Percentiles rank a stretch among this genome's conserved stretches.
Conservation (phyloP, 1,140 invertebrate species). For the Cydia amplana region DNA sequence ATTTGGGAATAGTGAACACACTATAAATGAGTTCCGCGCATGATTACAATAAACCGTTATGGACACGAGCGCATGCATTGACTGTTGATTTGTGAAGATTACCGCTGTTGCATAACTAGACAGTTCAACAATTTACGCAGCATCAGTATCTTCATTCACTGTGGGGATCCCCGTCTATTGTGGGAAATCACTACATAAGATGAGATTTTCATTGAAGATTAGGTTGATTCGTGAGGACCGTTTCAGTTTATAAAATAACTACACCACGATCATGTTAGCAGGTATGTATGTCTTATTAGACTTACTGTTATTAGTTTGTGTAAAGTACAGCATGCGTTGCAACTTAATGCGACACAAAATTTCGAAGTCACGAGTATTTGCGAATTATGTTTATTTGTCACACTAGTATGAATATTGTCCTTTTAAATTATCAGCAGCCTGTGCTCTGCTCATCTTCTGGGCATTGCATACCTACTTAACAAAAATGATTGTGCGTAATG, state of each 20-base stretch:
- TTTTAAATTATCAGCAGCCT: no score
- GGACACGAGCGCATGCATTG: constrained; percentile 42
- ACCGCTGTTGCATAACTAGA: constrained; percentile 49
- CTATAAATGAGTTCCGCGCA: constrained; percentile 42
- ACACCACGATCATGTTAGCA: background rate
- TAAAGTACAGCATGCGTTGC: background rate
- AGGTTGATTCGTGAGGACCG: background rate
- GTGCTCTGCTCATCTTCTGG: no score
- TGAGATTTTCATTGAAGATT: background rate
- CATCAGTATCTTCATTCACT: constrained; percentile 5
- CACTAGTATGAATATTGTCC: no score
- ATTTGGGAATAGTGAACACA: background rate
- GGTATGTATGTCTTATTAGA: no score
- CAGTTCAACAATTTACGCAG: constrained; percentile 31
- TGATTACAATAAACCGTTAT: constrained; percentile 50
- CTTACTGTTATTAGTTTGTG: background rate
- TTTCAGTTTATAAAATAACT: background rate
- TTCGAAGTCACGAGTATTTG: constrained; percentile 1
- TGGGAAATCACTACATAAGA: background rate
- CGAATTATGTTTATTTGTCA: background rate
- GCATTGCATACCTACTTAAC: no score
- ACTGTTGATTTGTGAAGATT: constrained; percentile 52
- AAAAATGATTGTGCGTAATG: no score
- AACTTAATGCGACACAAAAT: background rate
- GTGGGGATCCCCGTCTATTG: background rate